Conservation (phyloP, 2,797 vertebrate genomes). For the Fundulus diaphanus region DNA sequence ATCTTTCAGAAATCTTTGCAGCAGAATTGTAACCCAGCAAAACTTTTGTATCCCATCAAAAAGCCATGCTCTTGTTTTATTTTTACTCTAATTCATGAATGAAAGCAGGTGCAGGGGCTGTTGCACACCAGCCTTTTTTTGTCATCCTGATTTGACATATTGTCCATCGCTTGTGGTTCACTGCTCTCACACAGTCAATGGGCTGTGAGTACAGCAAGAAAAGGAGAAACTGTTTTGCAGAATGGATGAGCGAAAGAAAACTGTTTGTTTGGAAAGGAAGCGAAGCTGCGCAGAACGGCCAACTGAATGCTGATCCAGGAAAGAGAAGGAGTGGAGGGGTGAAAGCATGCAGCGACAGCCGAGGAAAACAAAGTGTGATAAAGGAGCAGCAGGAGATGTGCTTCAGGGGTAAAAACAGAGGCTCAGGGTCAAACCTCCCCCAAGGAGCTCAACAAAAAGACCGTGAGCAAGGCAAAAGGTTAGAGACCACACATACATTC, state of each 20-base stretch:
- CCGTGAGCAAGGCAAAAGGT: conserved; percentile 12
- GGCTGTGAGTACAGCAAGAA: conserved; percentile 1
- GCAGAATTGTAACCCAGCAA: not conserved
- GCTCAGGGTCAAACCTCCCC: conserved; percentile 57
- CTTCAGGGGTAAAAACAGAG: conserved; percentile 60
- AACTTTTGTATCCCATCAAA: not conserved
- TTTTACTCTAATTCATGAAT: conserved; percentile 12
- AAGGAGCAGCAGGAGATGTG: conserved; percentile 58
- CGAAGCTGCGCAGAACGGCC: conserved; percentile 63
- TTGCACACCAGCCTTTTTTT: conserved; percentile 9
- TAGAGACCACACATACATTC: conserved; percentile 51
- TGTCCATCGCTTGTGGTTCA: conserved; percentile 52
- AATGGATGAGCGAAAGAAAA: conserved; percentile 38
- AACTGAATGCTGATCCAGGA: conserved; percentile 51
- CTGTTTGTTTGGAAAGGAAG: conserved; percentile 70
- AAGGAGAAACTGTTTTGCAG: conserved; percentile 49
- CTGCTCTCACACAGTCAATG: conserved; percentile 28
- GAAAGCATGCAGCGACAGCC: conserved; percentile 32
- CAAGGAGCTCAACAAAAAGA: conserved; percentile 30
- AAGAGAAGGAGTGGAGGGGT: conserved; percentile 52
- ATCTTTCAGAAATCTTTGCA: not conserved
- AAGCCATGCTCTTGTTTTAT: not conserved
- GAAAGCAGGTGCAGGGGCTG: conserved; percentile 42
- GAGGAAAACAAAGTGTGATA: conserved; percentile 55
- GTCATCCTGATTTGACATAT: conserved; percentile 56